Evolutionary conservation across 2,797 vertebrate genomes (phyloP), one percentile per base, ranked within the genome.

Genomic region (Neoniphon sammara): DNA sequence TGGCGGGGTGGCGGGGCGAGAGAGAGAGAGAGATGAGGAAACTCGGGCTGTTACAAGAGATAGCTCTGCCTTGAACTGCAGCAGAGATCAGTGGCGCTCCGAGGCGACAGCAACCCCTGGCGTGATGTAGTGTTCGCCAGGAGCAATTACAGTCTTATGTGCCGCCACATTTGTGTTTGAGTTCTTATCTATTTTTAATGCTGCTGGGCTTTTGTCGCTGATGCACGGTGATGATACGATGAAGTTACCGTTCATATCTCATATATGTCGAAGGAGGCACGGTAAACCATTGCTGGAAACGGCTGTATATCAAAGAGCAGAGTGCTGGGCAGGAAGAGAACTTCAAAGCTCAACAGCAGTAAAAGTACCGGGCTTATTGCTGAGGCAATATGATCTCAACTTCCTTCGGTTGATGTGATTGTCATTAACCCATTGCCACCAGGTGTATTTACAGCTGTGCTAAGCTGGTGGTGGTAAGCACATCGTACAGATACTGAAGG

Each of bases 151-250:
- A 77, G 53, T 25, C 63, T 56, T 3, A 53, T 79, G 60, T 55
- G 74, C 72, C 73, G 11, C 36, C 53, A 3, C 31, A 17, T 67
- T 77, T 61, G 77, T 71, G 77, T 73, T 88, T 70, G 69, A 77
- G 80, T 58, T 64, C 75, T 71, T 76, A 82, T 82, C 77, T 76
- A 75, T 77, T 81, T 81, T 84, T 84, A 75, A 78, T 68, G 75
- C 63, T n/a, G 74, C 60, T 1, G 70, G 66, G 62, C 54, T 59
- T 75, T 62, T 31, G 8, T 56, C 31, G 14, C 36, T 57, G 62
- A 70, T 61, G n/a, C 53, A 52, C 47, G 0, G 27, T 15, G 57
- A 15, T 36, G 70, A 61, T 34, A 46, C 42, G 9, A 39, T 7
- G 42, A 46, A 57, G 78, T 56, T 8, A 15, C 54, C 58, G 69